Conservation (phyloP, 2,797 vertebrate species). For the Etheostoma perlongum region DNA sequence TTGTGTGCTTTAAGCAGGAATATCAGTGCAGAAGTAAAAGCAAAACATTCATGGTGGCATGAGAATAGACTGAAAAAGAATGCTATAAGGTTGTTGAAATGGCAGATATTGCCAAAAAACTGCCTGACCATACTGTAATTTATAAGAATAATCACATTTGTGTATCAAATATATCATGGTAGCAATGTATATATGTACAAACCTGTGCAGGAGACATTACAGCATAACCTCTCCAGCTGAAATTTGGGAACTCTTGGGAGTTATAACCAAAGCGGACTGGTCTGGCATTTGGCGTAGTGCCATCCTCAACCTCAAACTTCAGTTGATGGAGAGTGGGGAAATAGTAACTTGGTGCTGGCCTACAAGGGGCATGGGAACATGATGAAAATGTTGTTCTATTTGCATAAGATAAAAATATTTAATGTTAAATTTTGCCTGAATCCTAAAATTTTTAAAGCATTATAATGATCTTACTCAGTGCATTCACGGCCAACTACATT, state of each 20-base stretch:
- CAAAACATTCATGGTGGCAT: conserved; percentile 35
- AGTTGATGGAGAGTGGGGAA: conserved; percentile 93
- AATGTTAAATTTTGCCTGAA: background rate
- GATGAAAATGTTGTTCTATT: background rate
- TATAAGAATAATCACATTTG: background rate
- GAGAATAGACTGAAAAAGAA: conserved; percentile 41
- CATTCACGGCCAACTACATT: conserved; percentile 87
- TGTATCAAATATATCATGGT: background rate
- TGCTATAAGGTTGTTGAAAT: conserved; percentile 13
- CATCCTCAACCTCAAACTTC: conserved; percentile 93
- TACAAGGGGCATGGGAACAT: conserved; percentile 51
- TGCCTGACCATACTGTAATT: background rate
- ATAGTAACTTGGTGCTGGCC: conserved; percentile 87
- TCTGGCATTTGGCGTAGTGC: conserved; percentile 83
- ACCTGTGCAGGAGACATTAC: conserved; percentile 92
- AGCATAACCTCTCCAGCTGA: conserved; percentile 95
- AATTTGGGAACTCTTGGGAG: conserved; percentile 88
- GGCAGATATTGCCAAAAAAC: conserved; percentile 1
- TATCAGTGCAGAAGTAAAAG: conserved; percentile 54
- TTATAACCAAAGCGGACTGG: conserved; percentile 90
- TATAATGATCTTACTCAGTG: conserved; percentile 85
- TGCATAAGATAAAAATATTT: background rate
- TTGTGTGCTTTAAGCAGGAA: conserved; percentile 30
- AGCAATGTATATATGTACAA: conserved; percentile 46
- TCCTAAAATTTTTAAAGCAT: background rate